Evolutionary conservation across 2,797 vertebrate species (phyloP), one percentile per base, ranked within the genome.

Genomic region (Pristis pectinata): DNA sequence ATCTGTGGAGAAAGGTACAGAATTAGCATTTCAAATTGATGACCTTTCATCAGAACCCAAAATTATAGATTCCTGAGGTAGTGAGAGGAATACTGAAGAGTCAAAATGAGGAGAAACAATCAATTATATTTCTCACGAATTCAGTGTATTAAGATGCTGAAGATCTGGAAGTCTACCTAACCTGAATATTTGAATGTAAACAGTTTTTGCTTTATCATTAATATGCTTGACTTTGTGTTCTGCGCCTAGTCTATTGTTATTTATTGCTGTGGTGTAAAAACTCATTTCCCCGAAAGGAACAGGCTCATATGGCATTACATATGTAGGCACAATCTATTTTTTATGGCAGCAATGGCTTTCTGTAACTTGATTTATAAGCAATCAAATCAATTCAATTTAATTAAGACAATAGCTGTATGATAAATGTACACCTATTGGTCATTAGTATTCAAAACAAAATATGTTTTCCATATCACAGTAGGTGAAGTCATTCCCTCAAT

Each of bases 391-490:
- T 97, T 97, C 97, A 97, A 97, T 98, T 97, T 97, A 97, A 97
- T 97, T 97, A 98, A 97, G 96, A 95, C 96, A 96, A 97, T 97
- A 97, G 97, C 96, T 96, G 96, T 96, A 96, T 97, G 97, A 97
- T 97, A 96, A 98, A 97, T 97, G 97, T 96, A 97, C 97, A 97
- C 97, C 97, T 97, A 97, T 96, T 96, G 96, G 96, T 98, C 97
- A 97, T 97, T 97, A 97, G 96, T 96, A 97, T 97, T 97, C 96
- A 97, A 96, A 97, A 97, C 97, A 97, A 97, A 97, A 97, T 97
- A 96, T 95, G 96, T 96, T 97, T 96, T 97, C 97, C 96, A 95
- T 96, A 96, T 97, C 96, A 96, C 91, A 95, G 96, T 96, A 96
- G 95, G 95, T 95, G 96, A 97, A 97, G 96, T 96, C 96, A 97